Evolutionary conservation across 1,140 invertebrate genomes (phyloP), one percentile per base, ranked within the genome.

Genomic region (Paramacrobiotus metropolitanus): DNA sequence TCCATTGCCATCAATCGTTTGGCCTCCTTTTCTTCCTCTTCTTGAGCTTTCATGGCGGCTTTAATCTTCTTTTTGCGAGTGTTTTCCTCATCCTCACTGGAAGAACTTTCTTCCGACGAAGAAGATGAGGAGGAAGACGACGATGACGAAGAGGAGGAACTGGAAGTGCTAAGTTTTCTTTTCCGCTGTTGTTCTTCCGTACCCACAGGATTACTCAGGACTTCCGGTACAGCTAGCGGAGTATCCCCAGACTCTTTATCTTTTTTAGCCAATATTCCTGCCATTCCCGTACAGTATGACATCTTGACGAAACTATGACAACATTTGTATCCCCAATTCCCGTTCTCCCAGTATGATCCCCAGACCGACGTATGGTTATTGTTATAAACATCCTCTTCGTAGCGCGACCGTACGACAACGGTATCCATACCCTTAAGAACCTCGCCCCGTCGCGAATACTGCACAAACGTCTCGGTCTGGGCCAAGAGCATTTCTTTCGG

Each of bases 261-360:
- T 9, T 24, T 15, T 24, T 24, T 55, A 4, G 48, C 48, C 15
- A 55, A 24, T 9, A 55, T 82, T 20, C 85, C 86, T 3, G 82
- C 77, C 69, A 85, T 83, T 2, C 90, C 89, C 29, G 87, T 84
- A 66, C 77, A 80, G 65, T 80, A 78, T 29, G 72, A 71, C 70
- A 84, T 82, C 73, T 93, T 93, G 0, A 97, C 80, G 64, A 86
- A 83, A 0, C 87, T 89, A 71, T 95, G 82, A 73, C 94, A 99
- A 70, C 94, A 97, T 68, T 85, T 85, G 71, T 85, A 98, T 0
- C 92, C 94, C 94, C 94, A 99, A 62, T 81, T 75, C 0, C 88
- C 89, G 64, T 82, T 80, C 65, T 80, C 80, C 91, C 92, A 98
- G 71, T 79, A 96, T 0, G 90, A 96, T 1, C 94, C 94, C 85